Percentiles rank a stretch among this genome's conserved stretches.
Conservation (phyloP, 2,797 vertebrate species). For the Pristis pectinata region DNA sequence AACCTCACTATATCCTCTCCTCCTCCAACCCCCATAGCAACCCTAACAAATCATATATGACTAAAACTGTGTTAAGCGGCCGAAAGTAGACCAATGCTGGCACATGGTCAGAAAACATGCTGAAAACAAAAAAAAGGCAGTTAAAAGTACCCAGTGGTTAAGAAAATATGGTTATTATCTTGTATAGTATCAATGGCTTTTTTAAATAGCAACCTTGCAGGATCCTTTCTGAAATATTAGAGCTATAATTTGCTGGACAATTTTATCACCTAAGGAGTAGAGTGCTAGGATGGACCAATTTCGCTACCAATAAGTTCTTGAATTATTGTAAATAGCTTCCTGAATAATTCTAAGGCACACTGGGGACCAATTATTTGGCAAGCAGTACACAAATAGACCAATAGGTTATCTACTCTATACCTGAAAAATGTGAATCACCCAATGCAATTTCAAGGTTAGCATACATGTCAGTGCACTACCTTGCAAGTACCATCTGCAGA, state of each 20-base stretch:
- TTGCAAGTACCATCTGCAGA: background rate
- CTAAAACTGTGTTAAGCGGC: background rate
- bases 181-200: background rate
- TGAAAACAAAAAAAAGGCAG: background rate
- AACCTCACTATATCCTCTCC: background rate
- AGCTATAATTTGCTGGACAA: background rate
- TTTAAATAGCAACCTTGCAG: background rate
- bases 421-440: background rate
- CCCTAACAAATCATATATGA: background rate
- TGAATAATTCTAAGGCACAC: background rate
- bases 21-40: background rate
- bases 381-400: background rate
- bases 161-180: background rate
- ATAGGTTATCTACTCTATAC: background rate
- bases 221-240: background rate
- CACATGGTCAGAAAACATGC: background rate
- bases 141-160: background rate
- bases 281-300: background rate
- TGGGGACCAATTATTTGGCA: background rate
- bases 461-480: background rate
- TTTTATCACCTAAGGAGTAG: background rate
- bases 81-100: background rate
- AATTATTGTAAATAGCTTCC: background rate
- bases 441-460: background rate
- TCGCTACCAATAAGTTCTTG: background rate